A percentile compares a stretch with the other conserved stretches of the same genome.
Conservation (phyloP, 2,113 vertebrate species). For the Benitochromis conjunctus region DNA sequence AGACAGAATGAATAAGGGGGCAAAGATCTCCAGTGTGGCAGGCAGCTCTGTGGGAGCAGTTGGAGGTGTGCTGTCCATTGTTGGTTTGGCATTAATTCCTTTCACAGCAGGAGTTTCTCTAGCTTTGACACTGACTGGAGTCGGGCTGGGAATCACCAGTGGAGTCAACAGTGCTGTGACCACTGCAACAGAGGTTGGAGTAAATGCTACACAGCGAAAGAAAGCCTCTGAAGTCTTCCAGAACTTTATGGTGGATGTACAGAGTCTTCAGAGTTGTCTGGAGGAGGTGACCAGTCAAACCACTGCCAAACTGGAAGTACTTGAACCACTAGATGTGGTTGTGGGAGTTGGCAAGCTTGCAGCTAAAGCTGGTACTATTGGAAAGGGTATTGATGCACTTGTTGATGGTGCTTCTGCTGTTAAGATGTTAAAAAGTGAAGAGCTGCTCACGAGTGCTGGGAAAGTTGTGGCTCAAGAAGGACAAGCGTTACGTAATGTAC, state of each 20-base stretch:
- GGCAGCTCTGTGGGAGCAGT: slow-evolving; percentile 47
- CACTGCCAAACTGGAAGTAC: not conserved
- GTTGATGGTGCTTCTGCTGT: not conserved
- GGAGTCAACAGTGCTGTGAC: slow-evolving; percentile 31
- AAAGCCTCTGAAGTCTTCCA: slow-evolving; percentile 17
- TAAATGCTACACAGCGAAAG: slow-evolving; percentile 3
- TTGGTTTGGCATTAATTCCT: slow-evolving; percentile 45
- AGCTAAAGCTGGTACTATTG: fast-evolving
- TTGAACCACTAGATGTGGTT: fast-evolving
- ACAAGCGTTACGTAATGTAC: not conserved
- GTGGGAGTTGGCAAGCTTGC: not conserved
- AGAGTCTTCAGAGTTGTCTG: slow-evolving; percentile 15
- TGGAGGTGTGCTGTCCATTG: slow-evolving; percentile 45
- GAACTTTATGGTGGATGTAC: slow-evolving; percentile 43
- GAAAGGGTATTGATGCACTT: not conserved
- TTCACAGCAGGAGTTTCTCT: slow-evolving; percentile 48
- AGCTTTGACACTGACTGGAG: slow-evolving; percentile 4
- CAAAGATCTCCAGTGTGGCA: slow-evolving; percentile 55
- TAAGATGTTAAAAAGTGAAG: not conserved
- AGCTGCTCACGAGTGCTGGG: not conserved
- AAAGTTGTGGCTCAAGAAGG: not conserved
- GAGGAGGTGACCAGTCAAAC: not conserved
- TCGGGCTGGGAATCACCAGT: slow-evolving; percentile 34
- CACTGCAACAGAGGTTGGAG: slow-evolving; percentile 16
- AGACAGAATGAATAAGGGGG: slow-evolving; percentile 38